A percentile compares a stretch with the other conserved stretches of the same genome.
Conservation (phyloP, 2,797 vertebrate genomes). For the Anguilla anguilla region DNA sequence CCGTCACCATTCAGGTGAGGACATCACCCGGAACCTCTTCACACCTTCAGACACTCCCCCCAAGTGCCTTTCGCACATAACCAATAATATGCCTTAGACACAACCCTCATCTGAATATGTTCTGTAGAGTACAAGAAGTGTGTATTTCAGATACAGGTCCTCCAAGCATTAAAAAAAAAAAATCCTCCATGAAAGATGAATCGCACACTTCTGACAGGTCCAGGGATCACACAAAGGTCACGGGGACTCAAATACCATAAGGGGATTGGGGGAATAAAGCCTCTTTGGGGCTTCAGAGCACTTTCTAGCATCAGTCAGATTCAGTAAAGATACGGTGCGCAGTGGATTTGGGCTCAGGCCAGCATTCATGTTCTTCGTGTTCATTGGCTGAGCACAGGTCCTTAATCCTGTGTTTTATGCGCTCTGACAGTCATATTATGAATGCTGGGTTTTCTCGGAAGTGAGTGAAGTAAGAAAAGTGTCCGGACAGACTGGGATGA, state of each 20-base stretch:
- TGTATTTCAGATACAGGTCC: not conserved
- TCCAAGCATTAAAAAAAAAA: not conserved
- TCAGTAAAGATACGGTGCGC: not conserved
- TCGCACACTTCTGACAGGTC: conserved; percentile 3
- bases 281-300: conserved; percentile 1
- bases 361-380: not conserved
- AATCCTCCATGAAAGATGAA: conserved; percentile 24
- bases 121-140: conserved; percentile 10
- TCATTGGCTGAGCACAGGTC: not conserved
- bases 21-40: not conserved
- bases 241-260: conserved; percentile 10
- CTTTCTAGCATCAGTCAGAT: not conserved
- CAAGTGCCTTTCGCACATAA: not conserved
- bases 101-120: not conserved
- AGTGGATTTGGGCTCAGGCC: not conserved
- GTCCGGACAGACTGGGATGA: not conserved
- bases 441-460: not conserved
- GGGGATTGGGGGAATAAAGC: conserved; percentile 25
- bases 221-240: conserved; percentile 30
- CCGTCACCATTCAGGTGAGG: conserved; percentile 12
- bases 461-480: not conserved
- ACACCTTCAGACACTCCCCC: not conserved
- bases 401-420: not conserved
- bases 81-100: conserved; percentile 5
- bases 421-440: not conserved